phyloP scores from a whole-genome alignment of 2,797 vertebrate species.

The Myotis findleyi region DNA sequence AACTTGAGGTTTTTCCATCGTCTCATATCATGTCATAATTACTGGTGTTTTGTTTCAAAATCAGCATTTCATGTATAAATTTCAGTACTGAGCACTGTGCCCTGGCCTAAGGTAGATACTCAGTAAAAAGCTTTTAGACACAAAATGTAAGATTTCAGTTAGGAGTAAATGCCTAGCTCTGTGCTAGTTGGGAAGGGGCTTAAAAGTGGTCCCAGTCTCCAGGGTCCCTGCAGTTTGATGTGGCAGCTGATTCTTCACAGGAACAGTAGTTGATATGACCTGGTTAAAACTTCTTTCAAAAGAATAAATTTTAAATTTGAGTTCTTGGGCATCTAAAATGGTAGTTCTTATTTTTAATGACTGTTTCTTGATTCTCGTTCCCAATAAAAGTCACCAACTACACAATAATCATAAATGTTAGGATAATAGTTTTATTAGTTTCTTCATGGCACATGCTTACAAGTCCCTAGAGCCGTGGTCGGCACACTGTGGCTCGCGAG shows the following conservation, averaged over 20 bases:
- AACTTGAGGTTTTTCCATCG: background rate
- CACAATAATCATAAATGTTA: background rate
- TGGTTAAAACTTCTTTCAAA: background rate
- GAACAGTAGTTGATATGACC: background rate
- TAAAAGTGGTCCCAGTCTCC: background rate
- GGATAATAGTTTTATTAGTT: background rate
- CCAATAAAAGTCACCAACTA: background rate
- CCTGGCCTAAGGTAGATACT: background rate
- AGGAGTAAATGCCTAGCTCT: no score
- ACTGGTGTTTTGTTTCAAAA: background rate
- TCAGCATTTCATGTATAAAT: background rate
- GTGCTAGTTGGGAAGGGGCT: background rate
- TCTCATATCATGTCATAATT: background rate
- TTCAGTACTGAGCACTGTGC: background rate
- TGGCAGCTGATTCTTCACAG: background rate
- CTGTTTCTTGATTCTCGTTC: background rate
- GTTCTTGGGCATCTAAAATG: background rate
- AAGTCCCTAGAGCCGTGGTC: background rate
- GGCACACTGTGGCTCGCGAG: no score
- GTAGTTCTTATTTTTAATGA: background rate
- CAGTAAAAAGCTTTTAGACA: background rate
- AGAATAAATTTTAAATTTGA: background rate
- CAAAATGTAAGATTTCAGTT: background rate
- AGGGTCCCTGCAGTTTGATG: background rate
- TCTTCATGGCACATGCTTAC: background rate